Base-by-base conservation (phyloP, 2,113 vertebrate species). In the Channa maculata region DNA sequence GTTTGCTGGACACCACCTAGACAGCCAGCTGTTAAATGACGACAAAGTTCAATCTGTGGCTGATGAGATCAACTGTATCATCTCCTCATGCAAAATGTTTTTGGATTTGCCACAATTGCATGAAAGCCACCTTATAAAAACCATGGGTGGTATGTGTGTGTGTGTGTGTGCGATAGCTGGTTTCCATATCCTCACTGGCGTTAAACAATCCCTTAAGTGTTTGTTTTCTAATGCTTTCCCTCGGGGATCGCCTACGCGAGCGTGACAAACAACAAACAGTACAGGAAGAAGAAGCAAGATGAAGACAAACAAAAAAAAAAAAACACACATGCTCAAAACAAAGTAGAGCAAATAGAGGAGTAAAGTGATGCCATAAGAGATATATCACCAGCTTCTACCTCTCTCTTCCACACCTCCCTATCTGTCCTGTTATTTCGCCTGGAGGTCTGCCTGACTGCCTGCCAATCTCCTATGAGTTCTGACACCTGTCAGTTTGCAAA, bases 161-260 rank as follows among this genome's bases (percentile, higher is more conserved):
- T 39, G 12, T 41, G 45, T 59, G 24, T 44, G 50, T 67, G 48
- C 39, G 39, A 24, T 24, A 24, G 38, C 80, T 71, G 44, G 50
- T 74, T 73, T 79, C 72, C 63, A 75, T 72, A 65, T 71, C 70
- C 44, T 65, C 54, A 58, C 7, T 36, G 65, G 53, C 33, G 5
- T 74, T 81, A 70, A 64, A n/a, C 46, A 11, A 75, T 65, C 75
- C 69, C 84, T 76, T 68, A 85, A 89, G 77, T 79, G 68, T 77
- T 74, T 77, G 65, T 84, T 24, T 24, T 24, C 24, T 24, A 24
- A 24, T 24, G 24, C 24, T 24, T 24, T 24, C 24, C 24, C 24
- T 24, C 24, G 1, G 24, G 24, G 24, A 24, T 24, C 24, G 24
- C 24, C 24, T 24, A 24, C 24, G 24, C 24, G 24, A 24, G 24